Evolutionary conservation across 2,113 vertebrate genomes (phyloP).

Genomic region (Notarius lentiginosus): DNA sequence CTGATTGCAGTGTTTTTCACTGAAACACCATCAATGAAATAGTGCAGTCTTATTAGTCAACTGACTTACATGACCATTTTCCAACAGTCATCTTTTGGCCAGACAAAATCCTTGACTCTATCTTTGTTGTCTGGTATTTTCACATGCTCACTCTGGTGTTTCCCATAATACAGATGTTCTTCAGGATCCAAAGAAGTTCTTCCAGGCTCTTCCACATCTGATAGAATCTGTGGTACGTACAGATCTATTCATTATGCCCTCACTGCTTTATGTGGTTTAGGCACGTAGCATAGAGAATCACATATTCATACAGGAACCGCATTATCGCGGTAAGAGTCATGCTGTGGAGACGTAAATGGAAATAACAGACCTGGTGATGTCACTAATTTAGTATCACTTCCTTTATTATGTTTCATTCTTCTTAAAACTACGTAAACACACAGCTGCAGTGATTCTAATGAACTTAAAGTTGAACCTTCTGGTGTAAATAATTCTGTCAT

Average conservation of each 20-base stretch:
- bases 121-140: background rate
- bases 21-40: background rate
- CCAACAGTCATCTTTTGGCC: background rate
- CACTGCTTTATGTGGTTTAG: background rate
- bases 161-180: constrained; percentile 57
- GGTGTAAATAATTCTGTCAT: background rate
- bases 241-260: background rate
- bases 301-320: background rate
- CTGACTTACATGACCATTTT: background rate
- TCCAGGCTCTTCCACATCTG: constrained; percentile 47
- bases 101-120: background rate
- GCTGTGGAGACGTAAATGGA: constrained; percentile 29
- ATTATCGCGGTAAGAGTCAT: background rate
- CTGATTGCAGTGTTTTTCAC: background rate
- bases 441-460: background rate
- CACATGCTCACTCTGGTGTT: background rate
- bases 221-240: constrained; percentile 68
- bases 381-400: constrained; percentile 20
- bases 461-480: background rate
- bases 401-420: background rate
- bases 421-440: background rate
- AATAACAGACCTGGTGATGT: constrained; percentile 13
- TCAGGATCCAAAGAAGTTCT: rapidly evolving
- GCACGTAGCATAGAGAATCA: background rate
- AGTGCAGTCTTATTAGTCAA: background rate